Evolutionary conservation across 2,888 invertebrate species (phyloP), one percentile per base, ranked within the genome.

Genomic region (Trissonchulus sp.): DNA sequence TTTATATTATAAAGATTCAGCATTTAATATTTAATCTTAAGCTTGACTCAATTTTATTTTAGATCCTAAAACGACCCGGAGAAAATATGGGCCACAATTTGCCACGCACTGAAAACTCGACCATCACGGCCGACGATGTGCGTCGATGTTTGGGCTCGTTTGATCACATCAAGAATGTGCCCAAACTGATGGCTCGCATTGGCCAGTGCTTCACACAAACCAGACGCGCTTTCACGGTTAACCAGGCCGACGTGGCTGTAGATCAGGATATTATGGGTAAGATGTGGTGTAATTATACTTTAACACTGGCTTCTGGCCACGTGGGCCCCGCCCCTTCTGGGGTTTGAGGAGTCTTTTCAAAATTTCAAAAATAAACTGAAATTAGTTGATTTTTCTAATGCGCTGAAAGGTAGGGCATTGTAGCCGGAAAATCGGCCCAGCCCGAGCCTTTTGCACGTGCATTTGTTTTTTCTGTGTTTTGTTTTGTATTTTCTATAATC

Each of bases 141-240:
- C 77, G 79, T 30, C 35, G 71, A 1, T 81, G 80, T 80, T 80
- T 82, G 80, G 81, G 82, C 48, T 79, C 81, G 72, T 82, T 82
- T 69, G 78, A 79, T n/a, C 76, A 74, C 18, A 77, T 77, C 0
- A 72, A 76, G 38, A 80, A 76, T 74, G 80, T 83, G 3, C 83
- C 85, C 0, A 85, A 85, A 75, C 80, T 84, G 77, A 83, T 85
- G 80, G 82, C 85, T 28, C 78, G 85, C 34, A 82, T 85, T 80
- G 85, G 85, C n/a, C 84, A 85, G 69, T 83, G 84, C 76, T 84
- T 85, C 76, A 85, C 85, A 0, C 83, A 84, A 69, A 38, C 73
- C 33, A 75, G 75, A 35, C 2, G n/a, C 30, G 38, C 69, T 8
- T 35, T 76, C 1, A n/a, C 15, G n/a, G 18, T 76, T 1, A 33